These are phyloP conservation scores for Globicephala melas DNA, from an alignment of 2,113 vertebrate genomes.

Conservation along the genomic window DNA sequence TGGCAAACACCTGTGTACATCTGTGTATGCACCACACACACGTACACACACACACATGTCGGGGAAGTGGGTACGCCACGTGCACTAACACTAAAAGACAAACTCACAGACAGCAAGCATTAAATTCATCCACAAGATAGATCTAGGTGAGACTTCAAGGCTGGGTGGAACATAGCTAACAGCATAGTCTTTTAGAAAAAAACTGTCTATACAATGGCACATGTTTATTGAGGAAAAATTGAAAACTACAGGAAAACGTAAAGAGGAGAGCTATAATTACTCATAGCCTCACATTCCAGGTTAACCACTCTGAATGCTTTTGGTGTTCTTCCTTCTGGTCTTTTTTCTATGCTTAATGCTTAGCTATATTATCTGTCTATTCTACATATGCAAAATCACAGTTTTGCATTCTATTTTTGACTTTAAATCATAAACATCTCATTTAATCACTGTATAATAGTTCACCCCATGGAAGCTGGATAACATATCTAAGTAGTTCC, in stretches of 20 bases:
- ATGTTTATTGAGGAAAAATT: not conserved
- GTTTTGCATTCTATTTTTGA: not conserved
- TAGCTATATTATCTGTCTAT: not conserved
- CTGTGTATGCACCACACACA: accelerated
- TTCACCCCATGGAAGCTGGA: not conserved
- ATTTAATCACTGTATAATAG: not conserved
- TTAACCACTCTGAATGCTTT: not conserved
- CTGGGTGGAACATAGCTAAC: not conserved
- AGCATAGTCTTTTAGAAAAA: not conserved
- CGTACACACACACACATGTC: not conserved
- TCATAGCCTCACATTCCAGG: not conserved
- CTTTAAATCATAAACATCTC: not conserved
- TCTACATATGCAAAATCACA: not conserved
- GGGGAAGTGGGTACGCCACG: not conserved
- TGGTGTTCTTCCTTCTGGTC: not conserved
- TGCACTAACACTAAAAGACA: not conserved
- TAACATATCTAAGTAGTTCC: not conserved
- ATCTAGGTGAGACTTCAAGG: not conserved
- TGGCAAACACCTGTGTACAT: not conserved
- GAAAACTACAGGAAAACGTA: not conserved
- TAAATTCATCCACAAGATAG: not conserved
- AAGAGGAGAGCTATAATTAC: not conserved
- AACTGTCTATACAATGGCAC: not conserved
- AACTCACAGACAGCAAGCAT: not conserved
- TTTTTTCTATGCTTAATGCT: not conserved